phyloP scores from a whole-genome alignment of 2,113 vertebrate species.

The Leptobrachium ailaonicum region DNA sequence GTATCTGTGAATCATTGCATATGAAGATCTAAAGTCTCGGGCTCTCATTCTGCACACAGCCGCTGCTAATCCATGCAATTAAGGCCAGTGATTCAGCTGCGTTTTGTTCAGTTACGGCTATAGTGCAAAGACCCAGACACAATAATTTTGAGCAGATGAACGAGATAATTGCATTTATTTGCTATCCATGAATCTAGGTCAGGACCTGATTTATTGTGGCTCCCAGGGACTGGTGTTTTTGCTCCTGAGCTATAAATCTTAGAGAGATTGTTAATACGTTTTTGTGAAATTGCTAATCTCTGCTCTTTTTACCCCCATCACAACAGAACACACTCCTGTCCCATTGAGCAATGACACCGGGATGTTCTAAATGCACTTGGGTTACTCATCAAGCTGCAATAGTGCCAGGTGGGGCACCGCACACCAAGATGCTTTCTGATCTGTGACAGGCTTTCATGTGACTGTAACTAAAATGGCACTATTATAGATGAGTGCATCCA shows the following conservation, averaged over 20 bases:
- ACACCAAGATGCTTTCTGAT: no score
- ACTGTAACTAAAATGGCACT: no score
- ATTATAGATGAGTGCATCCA: no score
- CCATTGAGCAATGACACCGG: not conserved
- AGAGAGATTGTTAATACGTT: constrained; percentile 56
- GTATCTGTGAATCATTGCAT: constrained; percentile 31
- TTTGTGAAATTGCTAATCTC: constrained; percentile 47
- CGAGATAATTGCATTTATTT: constrained; percentile 62
- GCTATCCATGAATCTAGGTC: constrained; percentile 55
- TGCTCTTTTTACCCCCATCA: not conserved
- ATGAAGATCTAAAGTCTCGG: constrained; percentile 30
- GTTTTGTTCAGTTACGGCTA: constrained; percentile 54
- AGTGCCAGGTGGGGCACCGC: no score
- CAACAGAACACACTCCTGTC: constrained; percentile 5
- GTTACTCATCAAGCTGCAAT: not conserved
- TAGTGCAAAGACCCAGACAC: constrained; percentile 56
- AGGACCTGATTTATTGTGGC: constrained; percentile 57
- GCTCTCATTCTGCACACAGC: constrained; percentile 27
- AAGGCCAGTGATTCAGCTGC: constrained; percentile 45
- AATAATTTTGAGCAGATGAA: constrained; percentile 52
- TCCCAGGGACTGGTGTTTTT: constrained; percentile 55
- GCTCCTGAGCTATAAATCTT: constrained; percentile 55
- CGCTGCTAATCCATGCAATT: constrained; percentile 50
- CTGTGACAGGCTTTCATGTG: no score
- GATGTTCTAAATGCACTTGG: not conserved